Evolutionary conservation across 2,113 vertebrate species (phyloP).

Genomic region (Eira barbara): DNA sequence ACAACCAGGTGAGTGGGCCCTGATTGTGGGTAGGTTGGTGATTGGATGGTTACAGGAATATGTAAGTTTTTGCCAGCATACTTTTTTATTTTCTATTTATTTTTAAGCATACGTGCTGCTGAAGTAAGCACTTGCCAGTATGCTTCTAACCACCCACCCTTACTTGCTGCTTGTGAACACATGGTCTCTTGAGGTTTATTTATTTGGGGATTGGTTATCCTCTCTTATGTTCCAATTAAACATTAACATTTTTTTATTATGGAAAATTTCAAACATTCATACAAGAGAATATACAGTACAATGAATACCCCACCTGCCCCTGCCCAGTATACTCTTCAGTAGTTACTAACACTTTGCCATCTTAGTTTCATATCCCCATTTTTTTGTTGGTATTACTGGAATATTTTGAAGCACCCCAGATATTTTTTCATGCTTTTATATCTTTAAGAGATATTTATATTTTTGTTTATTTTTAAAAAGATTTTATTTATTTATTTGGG

Average conservation of each 20-base stretch:
- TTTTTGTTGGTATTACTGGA: not conserved
- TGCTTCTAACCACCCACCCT: not conserved
- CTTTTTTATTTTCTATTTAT: too few relatives aligned
- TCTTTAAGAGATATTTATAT: not conserved
- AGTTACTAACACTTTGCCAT: not conserved
- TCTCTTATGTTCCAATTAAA: not conserved
- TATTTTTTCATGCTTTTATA: not conserved
- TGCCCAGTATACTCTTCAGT: not conserved
- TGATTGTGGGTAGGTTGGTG: not conserved
- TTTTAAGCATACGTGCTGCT: too few relatives aligned
- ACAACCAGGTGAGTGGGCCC: not conserved
- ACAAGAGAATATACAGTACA: not conserved
- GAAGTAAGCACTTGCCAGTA: too few relatives aligned
- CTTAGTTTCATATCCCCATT: not conserved
- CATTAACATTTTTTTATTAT: not conserved
- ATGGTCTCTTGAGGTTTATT: not conserved
- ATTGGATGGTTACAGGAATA: not conserved
- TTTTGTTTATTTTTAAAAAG: not conserved
- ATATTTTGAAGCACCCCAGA: not conserved
- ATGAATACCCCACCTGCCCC: not conserved
- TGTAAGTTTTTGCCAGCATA: not conserved
- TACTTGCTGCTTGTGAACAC: not conserved
- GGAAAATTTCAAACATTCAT: not conserved
- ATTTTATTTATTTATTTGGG: not conserved
- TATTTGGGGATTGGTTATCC: not conserved